These are phyloP conservation scores for Sinonovacula constricta DNA, from an alignment of 1,140 invertebrate genomes.

Conservation along the genomic window DNA sequence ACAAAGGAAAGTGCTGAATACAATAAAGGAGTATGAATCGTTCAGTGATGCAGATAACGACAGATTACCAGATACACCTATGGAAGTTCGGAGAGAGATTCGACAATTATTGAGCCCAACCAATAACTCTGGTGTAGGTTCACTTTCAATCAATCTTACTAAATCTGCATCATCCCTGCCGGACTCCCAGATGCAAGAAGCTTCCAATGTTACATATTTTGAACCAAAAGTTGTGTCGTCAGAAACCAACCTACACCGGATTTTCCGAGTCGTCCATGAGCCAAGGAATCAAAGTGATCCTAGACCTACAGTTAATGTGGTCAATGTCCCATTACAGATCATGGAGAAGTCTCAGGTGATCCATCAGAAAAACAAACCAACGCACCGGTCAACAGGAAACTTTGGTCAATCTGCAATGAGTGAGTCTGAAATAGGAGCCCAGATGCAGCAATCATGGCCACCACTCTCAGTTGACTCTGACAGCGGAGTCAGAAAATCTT, in stretches of 20 bases:
- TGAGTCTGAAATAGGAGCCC: slow-evolving; percentile 52
- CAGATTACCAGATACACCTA: slow-evolving; percentile 47
- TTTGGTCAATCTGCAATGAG: slow-evolving; percentile 35
- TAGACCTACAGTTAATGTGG: background rate
- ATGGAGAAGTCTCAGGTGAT: background rate
- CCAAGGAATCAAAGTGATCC: slow-evolving; percentile 15
- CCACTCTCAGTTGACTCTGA: slow-evolving; percentile 50
- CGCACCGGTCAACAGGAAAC: background rate
- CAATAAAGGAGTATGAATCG: slow-evolving; percentile 47
- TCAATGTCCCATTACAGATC: slow-evolving; percentile 4
- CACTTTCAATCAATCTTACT: slow-evolving; percentile 56
- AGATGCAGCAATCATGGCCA: slow-evolving; percentile 59
- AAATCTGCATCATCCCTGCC: slow-evolving; percentile 51
- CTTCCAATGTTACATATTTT: slow-evolving; percentile 23
- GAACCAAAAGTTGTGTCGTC: slow-evolving; percentile 66
- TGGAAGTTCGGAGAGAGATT: slow-evolving; percentile 34
- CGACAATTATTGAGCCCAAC: slow-evolving; percentile 46
- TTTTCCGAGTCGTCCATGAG: slow-evolving; percentile 68
- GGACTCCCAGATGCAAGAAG: slow-evolving; percentile 28
- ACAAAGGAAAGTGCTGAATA: slow-evolving; percentile 37
- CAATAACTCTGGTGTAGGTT: slow-evolving; percentile 35
- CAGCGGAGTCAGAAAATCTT: slow-evolving; percentile 42
- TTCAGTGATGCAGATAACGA: slow-evolving; percentile 47
- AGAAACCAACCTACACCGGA: slow-evolving; percentile 64
- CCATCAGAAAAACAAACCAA: background rate